phyloP scores from a whole-genome alignment of 2,888 invertebrate species.

The Drosophila pseudotakahashii region DNA sequence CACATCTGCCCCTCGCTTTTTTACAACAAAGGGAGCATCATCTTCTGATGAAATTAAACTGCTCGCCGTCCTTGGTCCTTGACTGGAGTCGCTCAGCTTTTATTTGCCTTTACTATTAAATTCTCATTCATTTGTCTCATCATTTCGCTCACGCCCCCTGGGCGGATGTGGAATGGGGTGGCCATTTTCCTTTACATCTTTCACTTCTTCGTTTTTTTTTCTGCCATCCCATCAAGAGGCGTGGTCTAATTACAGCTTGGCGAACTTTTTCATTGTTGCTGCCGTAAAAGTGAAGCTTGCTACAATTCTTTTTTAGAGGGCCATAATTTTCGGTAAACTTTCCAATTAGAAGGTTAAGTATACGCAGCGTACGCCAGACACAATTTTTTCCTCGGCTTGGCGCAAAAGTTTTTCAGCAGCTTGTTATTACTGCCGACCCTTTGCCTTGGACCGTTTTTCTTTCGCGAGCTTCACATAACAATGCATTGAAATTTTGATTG shows the following conservation, averaged over 20 bases:
- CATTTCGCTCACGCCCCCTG: slow-evolving; percentile 45
- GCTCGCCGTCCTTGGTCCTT: slow-evolving; percentile 34
- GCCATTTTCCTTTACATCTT: slow-evolving; percentile 9
- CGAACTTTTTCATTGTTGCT: slow-evolving; percentile 58
- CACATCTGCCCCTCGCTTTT: slow-evolving; percentile 33
- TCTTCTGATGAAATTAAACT: slow-evolving; percentile 72
- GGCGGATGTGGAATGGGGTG: slow-evolving; percentile 22
- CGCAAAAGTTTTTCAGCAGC: slow-evolving; percentile 22
- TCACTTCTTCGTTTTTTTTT: neutral
- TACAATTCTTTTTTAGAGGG: slow-evolving; percentile 38
- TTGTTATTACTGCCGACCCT: slow-evolving; percentile 24
- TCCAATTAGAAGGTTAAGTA: slow-evolving; percentile 62
- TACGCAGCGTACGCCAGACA: slow-evolving; percentile 36
- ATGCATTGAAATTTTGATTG: slow-evolving; percentile 76
- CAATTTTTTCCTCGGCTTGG: slow-evolving; percentile 1
- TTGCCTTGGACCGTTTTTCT: slow-evolving; percentile 33
- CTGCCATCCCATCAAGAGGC: slow-evolving; percentile 19
- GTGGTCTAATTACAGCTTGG: slow-evolving; percentile 61
- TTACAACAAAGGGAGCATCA: slow-evolving; percentile 31
- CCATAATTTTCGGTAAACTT: slow-evolving; percentile 45
- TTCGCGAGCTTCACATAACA: slow-evolving; percentile 52
- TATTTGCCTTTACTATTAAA: slow-evolving; percentile 67
- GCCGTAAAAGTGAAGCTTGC: slow-evolving; percentile 38
- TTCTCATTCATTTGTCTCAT: slow-evolving; percentile 55
- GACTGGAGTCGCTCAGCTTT: slow-evolving; percentile 51